These are phyloP conservation scores for Pampusana beccarii DNA, from an alignment of 2,113 vertebrate genomes.

Conservation along the genomic window DNA sequence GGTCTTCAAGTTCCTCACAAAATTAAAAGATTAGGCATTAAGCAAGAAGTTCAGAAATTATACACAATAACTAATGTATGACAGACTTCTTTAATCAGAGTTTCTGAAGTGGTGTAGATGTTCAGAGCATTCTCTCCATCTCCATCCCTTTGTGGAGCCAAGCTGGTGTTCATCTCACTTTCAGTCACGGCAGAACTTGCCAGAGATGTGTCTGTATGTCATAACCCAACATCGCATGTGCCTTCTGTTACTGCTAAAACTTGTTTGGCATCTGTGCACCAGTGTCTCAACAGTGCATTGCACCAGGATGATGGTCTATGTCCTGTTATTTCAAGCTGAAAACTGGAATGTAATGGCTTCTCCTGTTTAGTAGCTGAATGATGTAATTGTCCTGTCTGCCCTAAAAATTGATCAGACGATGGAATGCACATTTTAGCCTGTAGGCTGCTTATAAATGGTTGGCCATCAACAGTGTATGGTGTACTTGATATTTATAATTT, in stretches of 20 bases:
- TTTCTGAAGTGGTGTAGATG: background rate
- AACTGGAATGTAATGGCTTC: background rate
- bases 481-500: background rate
- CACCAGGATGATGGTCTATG: background rate
- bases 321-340: background rate
- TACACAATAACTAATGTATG: background rate
- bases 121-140: background rate
- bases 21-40: background rate
- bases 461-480: background rate
- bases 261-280: background rate
- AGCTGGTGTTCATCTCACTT: background rate
- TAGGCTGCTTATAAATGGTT: background rate
- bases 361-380: background rate
- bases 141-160: background rate
- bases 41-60: background rate
- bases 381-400: slow-evolving; percentile 11
- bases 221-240: background rate
- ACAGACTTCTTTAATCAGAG: background rate
- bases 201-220: background rate
- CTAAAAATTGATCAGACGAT: background rate
- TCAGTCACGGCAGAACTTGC: background rate
- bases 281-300: background rate
- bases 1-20: background rate
- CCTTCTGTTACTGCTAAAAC: background rate
- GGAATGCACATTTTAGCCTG: background rate